Evolutionary conservation across 64 coral and sea anemone genomes (phyloP).

Genomic region (Anthopleura sola): DNA sequence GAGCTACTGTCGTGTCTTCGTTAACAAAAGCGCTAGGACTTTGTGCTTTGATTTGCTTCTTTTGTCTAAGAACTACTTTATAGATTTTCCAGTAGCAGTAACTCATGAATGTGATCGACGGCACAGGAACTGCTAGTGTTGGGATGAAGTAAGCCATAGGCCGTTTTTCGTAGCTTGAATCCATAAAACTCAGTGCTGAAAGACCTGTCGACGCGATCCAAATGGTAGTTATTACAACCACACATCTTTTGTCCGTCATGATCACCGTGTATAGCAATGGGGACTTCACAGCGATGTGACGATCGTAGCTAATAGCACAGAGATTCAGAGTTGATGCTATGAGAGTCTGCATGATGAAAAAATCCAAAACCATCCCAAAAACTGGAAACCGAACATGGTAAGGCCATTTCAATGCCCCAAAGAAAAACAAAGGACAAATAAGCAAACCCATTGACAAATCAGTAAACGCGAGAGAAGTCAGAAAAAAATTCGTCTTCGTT

Average conservation of each 20-base stretch:
- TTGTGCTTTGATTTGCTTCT: constrained; percentile 13
- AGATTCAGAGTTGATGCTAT: constrained; percentile 8
- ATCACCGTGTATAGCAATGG: constrained; percentile 7
- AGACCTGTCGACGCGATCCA: background rate
- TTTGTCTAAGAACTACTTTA: constrained; percentile 15
- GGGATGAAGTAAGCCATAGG: constrained; percentile 15
- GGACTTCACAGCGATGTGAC: constrained; percentile 2
- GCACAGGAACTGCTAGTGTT: background rate
- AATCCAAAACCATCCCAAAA: constrained; percentile 27
- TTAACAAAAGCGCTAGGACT: constrained; percentile 11
- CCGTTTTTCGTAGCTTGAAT: constrained; percentile 2
- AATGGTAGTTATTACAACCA: background rate
- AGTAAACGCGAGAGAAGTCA: constrained; percentile 19
- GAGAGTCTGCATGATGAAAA: constrained; percentile 18
- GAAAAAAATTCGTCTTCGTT: constrained; percentile 14
- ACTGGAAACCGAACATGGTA: constrained; percentile 14
- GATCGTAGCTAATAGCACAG: constrained; percentile 21
- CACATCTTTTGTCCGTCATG: background rate
- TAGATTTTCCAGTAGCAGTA: constrained; percentile 29
- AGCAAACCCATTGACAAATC: constrained; percentile 3
- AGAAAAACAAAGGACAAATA: constrained; percentile 12
- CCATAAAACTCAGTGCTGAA: constrained; percentile 6
- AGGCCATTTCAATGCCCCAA: constrained; percentile 22
- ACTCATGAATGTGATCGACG: constrained; percentile 10
- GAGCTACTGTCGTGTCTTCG: background rate